Conservation (phyloP, 2,888 invertebrate species). For the Drosophila siamana region DNA sequence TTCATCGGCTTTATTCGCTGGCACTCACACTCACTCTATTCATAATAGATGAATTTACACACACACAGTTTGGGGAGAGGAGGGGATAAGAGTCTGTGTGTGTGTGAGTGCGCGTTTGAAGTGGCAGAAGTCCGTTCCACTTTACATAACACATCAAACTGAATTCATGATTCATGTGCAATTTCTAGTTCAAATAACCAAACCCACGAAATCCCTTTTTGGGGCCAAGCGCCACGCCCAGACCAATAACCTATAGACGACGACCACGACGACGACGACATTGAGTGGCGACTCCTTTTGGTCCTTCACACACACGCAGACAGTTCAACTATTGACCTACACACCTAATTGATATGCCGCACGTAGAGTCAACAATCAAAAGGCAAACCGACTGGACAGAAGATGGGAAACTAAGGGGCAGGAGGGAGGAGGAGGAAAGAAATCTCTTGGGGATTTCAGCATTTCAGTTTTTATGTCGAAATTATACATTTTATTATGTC, state of each 20-base stretch:
- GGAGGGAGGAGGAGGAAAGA: conserved; percentile 13
- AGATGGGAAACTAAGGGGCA: neutral
- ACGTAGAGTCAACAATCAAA: conserved; percentile 66
- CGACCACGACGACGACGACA: no score
- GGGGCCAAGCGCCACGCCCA: conserved; percentile 21
- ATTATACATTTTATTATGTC: conserved; percentile 78
- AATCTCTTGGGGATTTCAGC: conserved; percentile 64
- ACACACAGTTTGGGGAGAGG: no score
- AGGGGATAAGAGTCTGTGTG: neutral
- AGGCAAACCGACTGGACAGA: conserved; percentile 18
- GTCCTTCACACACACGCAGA: neutral
- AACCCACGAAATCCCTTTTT: conserved; percentile 21
- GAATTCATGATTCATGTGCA: conserved; percentile 50
- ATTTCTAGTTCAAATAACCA: conserved; percentile 52
- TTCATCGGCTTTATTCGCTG: conserved; percentile 7
- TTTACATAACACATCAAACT: conserved; percentile 32
- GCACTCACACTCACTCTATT: neutral
- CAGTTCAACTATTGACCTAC: conserved; percentile 70
- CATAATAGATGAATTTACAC: conserved; percentile 6
- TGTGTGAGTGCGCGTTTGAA: neutral
- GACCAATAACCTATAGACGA: conserved; percentile 11
- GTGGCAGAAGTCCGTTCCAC: conserved; percentile 3
- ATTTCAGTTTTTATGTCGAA: conserved; percentile 72
- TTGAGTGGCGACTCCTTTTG: neutral
- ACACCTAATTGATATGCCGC: conserved; percentile 72